Evolutionary conservation across 1,140 invertebrate genomes (phyloP), one percentile per base, ranked within the genome.

Genomic region (Macrotrachela quadricornifera): DNA sequence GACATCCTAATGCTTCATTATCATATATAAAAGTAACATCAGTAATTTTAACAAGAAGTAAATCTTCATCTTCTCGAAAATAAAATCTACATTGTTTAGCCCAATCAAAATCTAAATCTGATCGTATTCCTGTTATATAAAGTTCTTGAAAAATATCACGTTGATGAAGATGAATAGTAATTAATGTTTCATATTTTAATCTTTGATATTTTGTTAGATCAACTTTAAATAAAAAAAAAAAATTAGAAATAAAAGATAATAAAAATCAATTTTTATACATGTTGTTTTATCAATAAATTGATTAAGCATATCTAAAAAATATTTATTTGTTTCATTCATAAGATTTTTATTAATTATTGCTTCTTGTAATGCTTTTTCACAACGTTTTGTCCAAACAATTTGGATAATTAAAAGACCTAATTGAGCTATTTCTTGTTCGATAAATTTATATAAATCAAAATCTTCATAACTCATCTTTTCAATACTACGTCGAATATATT

Each of bases 111-210:
- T 95, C 90, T 57, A 79, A 9, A 14, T 12, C 21, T 16, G 8
- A 40, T 50, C 39, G n/a, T 49, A 37, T 18, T 8, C 60, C 84
- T 58, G 85, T 63, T 10, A 72, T 72, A 70, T 88, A 85, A 75
- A 94, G 63, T 64, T 85, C 83, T 71, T 92, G 86, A 66, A 94
- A 94, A 55, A 94, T 92, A 69, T 94, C 87, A 56, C 86, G 76
- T 66, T 95, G 88, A 74, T 95, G 88, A 0, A 95, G 87, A 62
- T 94, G 87, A 58, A 94, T 92, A 0, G 88, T 94, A 58, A 95
- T 91, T 0, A 94, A 70, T 0, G 88, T 95, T 69, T 95, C 90
- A 60, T 85, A 95, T 67, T 94, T 94, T 0, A 79, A 88, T 47
- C 88, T 74, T 62, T 94, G 86, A 38, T 91, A 82, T 66, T 83